phyloP scores from a whole-genome alignment of 1,140 invertebrate genomes.

The Heliconius hermathena region DNA sequence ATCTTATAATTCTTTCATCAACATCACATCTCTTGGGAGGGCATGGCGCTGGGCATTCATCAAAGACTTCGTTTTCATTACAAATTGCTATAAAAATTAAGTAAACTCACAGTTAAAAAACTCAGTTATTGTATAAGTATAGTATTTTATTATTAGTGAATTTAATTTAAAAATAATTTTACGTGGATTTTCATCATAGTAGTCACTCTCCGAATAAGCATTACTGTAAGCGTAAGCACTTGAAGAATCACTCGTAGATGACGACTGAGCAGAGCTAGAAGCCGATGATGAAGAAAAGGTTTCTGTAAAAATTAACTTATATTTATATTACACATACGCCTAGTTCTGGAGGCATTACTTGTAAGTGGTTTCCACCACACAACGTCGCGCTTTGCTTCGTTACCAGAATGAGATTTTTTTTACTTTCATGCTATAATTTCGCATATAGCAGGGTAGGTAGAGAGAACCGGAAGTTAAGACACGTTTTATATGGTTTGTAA shows the following conservation, averaged over 20 bases:
- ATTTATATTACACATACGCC: background rate
- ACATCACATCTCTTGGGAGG: slow-evolving; percentile 36
- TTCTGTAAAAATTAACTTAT: background rate
- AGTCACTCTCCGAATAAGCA: background rate
- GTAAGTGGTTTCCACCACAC: too few relatives aligned
- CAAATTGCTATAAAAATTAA: slow-evolving; percentile 19
- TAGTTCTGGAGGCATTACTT: too few relatives aligned
- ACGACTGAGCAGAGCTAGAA: background rate
- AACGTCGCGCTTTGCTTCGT: too few relatives aligned
- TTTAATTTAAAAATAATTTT: background rate
- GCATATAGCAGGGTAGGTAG: too few relatives aligned
- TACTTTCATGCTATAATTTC: too few relatives aligned
- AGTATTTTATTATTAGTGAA: too few relatives aligned
- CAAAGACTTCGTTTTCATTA: slow-evolving; percentile 29
- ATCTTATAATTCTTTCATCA: slow-evolving; percentile 33
- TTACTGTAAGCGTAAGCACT: background rate
- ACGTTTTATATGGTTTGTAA: too few relatives aligned
- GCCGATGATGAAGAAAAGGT: background rate
- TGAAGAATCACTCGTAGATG: background rate
- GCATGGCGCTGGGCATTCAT: slow-evolving; percentile 31
- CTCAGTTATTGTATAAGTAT: too few relatives aligned
- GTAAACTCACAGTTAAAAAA: too few relatives aligned
- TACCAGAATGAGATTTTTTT: too few relatives aligned
- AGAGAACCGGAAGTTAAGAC: too few relatives aligned
- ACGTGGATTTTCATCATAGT: background rate